Percentiles rank a stretch among this genome's conserved stretches.
phyloP scores from a whole-genome alignment of 2,888 invertebrate species.

The Ochlodes sylvanus region DNA sequence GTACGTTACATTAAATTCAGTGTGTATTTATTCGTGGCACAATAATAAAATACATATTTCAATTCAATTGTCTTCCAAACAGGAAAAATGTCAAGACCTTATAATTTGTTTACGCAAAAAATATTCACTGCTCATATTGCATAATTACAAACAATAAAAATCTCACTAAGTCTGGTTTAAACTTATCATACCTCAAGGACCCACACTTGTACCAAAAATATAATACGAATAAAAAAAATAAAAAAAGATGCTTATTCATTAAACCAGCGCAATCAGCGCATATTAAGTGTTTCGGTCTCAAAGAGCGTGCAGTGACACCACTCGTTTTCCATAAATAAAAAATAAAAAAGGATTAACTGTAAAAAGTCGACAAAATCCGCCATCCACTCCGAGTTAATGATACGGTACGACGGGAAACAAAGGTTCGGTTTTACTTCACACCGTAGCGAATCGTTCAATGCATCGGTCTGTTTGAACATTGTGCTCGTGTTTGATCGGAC shows the following conservation, averaged over 20 bases:
- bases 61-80: too few species aligned
- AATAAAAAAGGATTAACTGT: constrained; percentile 72
- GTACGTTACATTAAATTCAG: too few species aligned
- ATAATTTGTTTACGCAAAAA: neutral
- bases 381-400: constrained; percentile 84
- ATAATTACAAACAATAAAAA: neutral
- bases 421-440: constrained; percentile 67
- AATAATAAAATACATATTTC: too few species aligned
- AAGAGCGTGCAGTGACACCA: constrained; percentile 72
- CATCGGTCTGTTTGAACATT: too few species aligned
- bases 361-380: constrained; percentile 77
- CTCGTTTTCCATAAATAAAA: constrained; percentile 73
- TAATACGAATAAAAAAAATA: constrained; percentile 13
- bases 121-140: neutral
- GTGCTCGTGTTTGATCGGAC: too few species aligned
- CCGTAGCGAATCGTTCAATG: constrained; percentile 50
- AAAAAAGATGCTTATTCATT: constrained; percentile 56
- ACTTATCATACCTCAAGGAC: neutral
- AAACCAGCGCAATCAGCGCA: constrained; percentile 63
- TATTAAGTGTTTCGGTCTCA: constrained; percentile 60
- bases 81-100: neutral
- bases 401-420: constrained; percentile 83
- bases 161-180: neutral
- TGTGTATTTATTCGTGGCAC: too few species aligned
- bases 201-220: neutral